Evolutionary conservation across 2,888 invertebrate genomes (phyloP), one percentile per base, ranked within the genome.

Genomic region (Elmis aenea): DNA sequence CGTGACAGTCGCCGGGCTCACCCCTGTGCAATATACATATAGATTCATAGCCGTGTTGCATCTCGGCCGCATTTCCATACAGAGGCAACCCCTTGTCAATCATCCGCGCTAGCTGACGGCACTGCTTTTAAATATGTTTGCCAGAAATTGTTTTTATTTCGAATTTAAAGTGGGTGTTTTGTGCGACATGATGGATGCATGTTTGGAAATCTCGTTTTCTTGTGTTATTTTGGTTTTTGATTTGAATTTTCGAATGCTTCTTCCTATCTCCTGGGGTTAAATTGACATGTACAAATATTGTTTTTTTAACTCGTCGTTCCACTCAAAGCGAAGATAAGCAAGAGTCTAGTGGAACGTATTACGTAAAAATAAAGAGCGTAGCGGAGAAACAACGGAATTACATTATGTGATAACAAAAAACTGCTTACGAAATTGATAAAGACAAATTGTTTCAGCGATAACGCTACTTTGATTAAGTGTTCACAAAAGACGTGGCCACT

Each of bases 131-230:
- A 66, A 66, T 66, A 65, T 65, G 64, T 65, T 65, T 66, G 61
- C 59, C 50, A 57, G 60, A 65, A 67, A 67, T 66, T 67, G 66
- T 67, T 67, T 66, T 67, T 67, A 66, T 67, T 67, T 61, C 59
- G 64, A 64, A 67, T 66, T 65, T 66, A 62, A 65, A 66, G 65
- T 66, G 63, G 62, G 52, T 64, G 64, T 57, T 61, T 59, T 57
- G 59, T 57, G 58, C 54, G 61, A 63, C 63, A 64, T 64, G 65
- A 64, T 64, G 63, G 62, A 64, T 64, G 62, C 57, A 52, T 61
- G 60, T 62, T 62, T 61, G 54, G 54, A 51, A 59, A 61, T 55
- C 59, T 59, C 54, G 60, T 62, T 64, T 64, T 58, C 64, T 60
- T 62, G 61, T 61, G 63, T 64, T 64, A 62, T 63, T 62, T 61